phyloP scores from a whole-genome alignment of 2,888 invertebrate species.

The Anoncus sp. region DNA sequence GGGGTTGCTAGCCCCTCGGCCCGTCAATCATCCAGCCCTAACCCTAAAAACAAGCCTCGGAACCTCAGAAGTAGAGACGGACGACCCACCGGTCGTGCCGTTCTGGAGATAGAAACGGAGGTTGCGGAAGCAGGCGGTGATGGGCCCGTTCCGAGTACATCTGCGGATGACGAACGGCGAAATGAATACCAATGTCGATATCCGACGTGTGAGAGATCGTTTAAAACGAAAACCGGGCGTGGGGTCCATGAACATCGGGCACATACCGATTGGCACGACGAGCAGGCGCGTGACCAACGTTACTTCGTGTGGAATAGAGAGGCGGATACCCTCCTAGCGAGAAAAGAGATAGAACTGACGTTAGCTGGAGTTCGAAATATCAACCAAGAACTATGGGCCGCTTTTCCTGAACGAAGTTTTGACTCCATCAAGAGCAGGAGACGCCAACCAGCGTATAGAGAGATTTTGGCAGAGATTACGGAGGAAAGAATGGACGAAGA shows the following conservation, averaged over 20 bases:
- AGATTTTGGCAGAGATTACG: not conserved
- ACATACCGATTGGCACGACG: conserved; percentile 43
- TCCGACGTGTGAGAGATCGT: conserved; percentile 2
- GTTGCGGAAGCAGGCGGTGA: not conserved
- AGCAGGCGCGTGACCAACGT: not conserved
- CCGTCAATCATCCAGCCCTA: not conserved
- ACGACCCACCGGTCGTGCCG: not conserved
- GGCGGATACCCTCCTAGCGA: not conserved
- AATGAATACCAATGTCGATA: not conserved
- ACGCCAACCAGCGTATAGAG: not conserved
- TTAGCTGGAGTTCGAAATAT: not conserved
- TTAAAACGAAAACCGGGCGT: conserved; percentile 9
- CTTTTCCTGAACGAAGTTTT: not conserved
- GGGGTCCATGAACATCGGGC: conserved; percentile 24
- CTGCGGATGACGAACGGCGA: not conserved
- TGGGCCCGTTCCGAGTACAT: too few species aligned
- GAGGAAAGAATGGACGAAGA: not conserved
- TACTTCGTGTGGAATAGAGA: not conserved
- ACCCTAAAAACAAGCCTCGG: not conserved
- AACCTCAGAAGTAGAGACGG: not conserved
- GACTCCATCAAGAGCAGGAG: not conserved
- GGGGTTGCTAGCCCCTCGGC: conserved; percentile 6
- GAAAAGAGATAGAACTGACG: not conserved
- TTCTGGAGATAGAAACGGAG: not conserved
- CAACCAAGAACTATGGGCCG: not conserved